Conservation (phyloP, 2,888 invertebrate genomes). For the Ophion ventricosus region DNA sequence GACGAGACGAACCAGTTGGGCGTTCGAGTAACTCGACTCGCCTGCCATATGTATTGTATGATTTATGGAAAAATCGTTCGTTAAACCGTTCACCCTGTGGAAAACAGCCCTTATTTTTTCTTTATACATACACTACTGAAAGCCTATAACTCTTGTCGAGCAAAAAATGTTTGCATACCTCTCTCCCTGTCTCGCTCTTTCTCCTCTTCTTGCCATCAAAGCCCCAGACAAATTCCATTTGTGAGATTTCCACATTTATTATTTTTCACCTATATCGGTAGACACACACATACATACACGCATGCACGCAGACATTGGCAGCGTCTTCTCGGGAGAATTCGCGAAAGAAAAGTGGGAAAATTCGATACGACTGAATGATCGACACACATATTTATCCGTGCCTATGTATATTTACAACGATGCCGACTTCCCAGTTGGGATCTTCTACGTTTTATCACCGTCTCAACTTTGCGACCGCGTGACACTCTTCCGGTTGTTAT, state of each 20-base stretch:
- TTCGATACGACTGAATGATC: slow-evolving; percentile 30
- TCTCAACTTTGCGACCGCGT: slow-evolving; percentile 40
- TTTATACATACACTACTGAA: not conserved
- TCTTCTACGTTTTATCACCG: slow-evolving; percentile 47
- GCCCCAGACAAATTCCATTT: slow-evolving; percentile 46
- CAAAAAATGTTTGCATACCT: slow-evolving; percentile 22
- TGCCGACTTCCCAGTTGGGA: not conserved
- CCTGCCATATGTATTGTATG: slow-evolving; percentile 26
- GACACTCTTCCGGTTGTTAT: slow-evolving; percentile 2
- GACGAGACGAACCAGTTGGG: slow-evolving; percentile 26
- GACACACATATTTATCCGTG: not conserved
- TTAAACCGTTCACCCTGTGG: slow-evolving; percentile 31
- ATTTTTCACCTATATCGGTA: slow-evolving; percentile 28
- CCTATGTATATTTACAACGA: not conserved
- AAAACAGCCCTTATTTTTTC: slow-evolving; percentile 27
- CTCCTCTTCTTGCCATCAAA: slow-evolving; percentile 20
- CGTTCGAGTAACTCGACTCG: slow-evolving; percentile 7
- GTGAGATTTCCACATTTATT: slow-evolving; percentile 58
- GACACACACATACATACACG: not conserved
- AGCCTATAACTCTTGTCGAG: slow-evolving; percentile 17
- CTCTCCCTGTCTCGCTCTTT: not conserved
- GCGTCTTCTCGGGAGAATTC: slow-evolving; percentile 6
- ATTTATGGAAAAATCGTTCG: slow-evolving; percentile 56
- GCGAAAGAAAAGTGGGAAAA: slow-evolving; percentile 35
- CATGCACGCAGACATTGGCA: not conserved